A percentile compares a stretch with the other conserved stretches of the same genome.
phyloP scores from a whole-genome alignment of 1,140 invertebrate species.

The Dreissena polymorpha region DNA sequence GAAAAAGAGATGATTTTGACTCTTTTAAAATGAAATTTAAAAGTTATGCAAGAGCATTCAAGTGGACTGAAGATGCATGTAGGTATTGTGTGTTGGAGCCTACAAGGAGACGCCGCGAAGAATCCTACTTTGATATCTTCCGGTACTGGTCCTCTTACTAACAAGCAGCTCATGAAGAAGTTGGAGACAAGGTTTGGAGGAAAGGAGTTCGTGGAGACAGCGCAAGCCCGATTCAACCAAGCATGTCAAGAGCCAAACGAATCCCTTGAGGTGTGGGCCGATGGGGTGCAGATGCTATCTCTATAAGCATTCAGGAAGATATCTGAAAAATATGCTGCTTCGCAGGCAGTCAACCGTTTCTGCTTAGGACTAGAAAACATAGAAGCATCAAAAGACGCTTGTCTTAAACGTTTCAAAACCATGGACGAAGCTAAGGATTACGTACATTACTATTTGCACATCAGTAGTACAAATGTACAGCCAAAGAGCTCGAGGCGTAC shows the following conservation, averaged over 20 bases:
- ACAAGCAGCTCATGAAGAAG: slow-evolving; percentile 14
- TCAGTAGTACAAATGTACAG: not conserved
- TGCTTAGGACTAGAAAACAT: slow-evolving; percentile 49
- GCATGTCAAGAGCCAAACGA: slow-evolving; percentile 43
- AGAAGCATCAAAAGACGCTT: slow-evolving; percentile 40
- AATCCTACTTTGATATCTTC: slow-evolving; percentile 7
- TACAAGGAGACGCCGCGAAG: slow-evolving; percentile 5
- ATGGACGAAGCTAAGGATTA: slow-evolving; percentile 18
- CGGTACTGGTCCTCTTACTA: not conserved
- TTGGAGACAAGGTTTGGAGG: slow-evolving; percentile 48
- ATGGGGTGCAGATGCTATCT: slow-evolving; percentile 34
- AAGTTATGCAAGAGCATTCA: slow-evolving; percentile 8
- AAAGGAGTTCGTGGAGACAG: slow-evolving; percentile 45
- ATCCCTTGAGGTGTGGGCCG: slow-evolving; percentile 49
- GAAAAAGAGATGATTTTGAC: slow-evolving; percentile 9
- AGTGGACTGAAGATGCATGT: slow-evolving; percentile 6
- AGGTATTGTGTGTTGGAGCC: slow-evolving; percentile 12
- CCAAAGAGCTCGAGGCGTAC: not conserved
- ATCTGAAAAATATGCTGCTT: slow-evolving; percentile 34
- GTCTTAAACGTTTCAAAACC: slow-evolving; percentile 7
- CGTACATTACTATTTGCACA: not conserved
- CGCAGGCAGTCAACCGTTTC: slow-evolving; percentile 47
- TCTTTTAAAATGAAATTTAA: slow-evolving; percentile 14
- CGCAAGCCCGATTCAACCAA: slow-evolving; percentile 40
- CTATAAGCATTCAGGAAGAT: slow-evolving; percentile 42